phyloP scores from a whole-genome alignment of 2,113 vertebrate species.

The Corvus cornix region DNA sequence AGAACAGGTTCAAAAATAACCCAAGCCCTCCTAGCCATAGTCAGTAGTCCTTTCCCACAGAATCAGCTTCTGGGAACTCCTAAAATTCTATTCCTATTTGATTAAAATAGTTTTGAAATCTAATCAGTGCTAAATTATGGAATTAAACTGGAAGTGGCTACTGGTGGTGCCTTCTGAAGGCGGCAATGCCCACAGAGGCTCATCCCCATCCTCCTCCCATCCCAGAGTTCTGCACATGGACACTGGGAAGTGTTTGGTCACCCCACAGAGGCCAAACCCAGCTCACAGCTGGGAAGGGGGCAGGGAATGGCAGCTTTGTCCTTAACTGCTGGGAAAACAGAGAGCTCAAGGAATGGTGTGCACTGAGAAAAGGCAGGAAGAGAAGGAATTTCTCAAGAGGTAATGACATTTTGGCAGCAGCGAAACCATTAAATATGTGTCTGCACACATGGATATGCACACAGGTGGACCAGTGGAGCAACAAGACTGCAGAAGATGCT shows the following conservation, averaged over 20 bases:
- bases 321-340: background rate
- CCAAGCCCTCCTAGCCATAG: background rate
- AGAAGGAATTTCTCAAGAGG: background rate
- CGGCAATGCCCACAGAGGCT: background rate
- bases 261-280: background rate
- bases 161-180: background rate
- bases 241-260: fast-evolving
- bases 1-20: background rate
- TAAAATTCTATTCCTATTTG: background rate
- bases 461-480: background rate
- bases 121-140: background rate
- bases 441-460: background rate
- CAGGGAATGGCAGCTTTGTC: background rate
- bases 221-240: background rate
- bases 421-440: background rate
- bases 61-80: background rate
- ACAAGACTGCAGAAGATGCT: background rate
- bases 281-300: background rate
- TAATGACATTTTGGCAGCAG: background rate
- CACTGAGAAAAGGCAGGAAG: background rate
- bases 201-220: background rate
- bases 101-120: background rate
- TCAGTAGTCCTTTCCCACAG: background rate
- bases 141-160: background rate
- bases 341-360: background rate